phyloP scores from a whole-genome alignment of 2,113 vertebrate genomes.

The Falco punctatus region DNA sequence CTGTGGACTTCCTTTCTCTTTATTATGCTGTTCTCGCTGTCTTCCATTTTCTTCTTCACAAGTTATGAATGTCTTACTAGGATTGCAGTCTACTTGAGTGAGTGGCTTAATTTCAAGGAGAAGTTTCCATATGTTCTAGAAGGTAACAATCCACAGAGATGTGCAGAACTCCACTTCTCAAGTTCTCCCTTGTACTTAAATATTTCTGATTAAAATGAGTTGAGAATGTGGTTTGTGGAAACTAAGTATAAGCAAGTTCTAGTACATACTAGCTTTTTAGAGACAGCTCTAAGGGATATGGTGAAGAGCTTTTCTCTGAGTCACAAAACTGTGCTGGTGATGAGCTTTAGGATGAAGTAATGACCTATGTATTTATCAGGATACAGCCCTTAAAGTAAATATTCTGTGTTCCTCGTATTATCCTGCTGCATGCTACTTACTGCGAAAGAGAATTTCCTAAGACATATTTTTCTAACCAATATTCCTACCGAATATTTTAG shows the following conservation, averaged over 20 bases:
- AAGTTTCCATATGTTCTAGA: background rate
- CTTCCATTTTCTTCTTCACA: conserved; percentile 15
- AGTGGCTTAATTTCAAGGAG: background rate
- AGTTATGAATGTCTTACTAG: background rate
- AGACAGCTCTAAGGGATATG: background rate
- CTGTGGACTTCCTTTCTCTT: background rate
- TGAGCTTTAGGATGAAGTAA: background rate
- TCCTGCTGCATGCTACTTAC: background rate
- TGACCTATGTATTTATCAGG: rapidly evolving
- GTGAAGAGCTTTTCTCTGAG: background rate
- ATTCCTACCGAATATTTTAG: background rate
- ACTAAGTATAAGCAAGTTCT: background rate
- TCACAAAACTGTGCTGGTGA: background rate
- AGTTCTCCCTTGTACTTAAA: background rate
- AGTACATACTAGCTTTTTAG: background rate
- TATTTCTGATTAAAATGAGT: background rate
- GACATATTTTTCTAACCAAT: background rate
- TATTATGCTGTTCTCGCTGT: background rate
- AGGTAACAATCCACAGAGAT: background rate
- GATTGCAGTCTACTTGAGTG: background rate
- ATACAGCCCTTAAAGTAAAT: background rate
- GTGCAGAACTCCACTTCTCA: background rate
- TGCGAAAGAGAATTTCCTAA: background rate
- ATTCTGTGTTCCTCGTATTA: background rate
- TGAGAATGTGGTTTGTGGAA: background rate